These are phyloP conservation scores for Diabrotica undecimpunctata DNA, from an alignment of 1,140 invertebrate species.

Conservation along the genomic window DNA sequence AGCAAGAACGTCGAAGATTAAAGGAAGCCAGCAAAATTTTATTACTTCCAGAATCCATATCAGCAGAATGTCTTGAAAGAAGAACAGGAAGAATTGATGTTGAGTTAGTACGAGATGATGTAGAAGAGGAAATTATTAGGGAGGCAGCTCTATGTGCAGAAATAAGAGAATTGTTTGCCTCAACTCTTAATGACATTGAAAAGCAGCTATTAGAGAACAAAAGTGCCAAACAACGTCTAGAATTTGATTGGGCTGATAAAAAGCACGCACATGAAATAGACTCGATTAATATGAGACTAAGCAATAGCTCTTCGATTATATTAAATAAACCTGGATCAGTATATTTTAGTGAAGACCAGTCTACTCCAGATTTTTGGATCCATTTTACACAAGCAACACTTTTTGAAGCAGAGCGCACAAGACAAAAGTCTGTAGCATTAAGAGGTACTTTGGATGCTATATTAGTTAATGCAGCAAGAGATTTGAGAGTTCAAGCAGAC, in stretches of 20 bases:
- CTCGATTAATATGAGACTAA: constrained; percentile 57
- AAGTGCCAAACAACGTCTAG: constrained; percentile 71
- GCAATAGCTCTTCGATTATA: constrained; percentile 60
- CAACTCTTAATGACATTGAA: constrained; percentile 64
- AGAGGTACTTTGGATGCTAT: constrained; percentile 61
- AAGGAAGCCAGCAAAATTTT: constrained; percentile 61
- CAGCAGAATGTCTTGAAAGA: constrained; percentile 68
- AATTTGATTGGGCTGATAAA: constrained; percentile 89
- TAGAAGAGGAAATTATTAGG: constrained; percentile 75
- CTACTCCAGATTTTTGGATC: constrained; percentile 67
- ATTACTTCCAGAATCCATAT: constrained; percentile 61
- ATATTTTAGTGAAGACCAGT: constrained; percentile 65
- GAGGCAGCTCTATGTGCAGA: constrained; percentile 66
- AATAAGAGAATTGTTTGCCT: constrained; percentile 56
- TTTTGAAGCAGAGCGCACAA: constrained; percentile 57
- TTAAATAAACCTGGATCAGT: constrained; percentile 69
- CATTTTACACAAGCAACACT: constrained; percentile 65
- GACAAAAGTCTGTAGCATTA: constrained; percentile 60
- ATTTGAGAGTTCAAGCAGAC: constrained; percentile 70
- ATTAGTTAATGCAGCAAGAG: constrained; percentile 60
- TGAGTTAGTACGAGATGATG: constrained; percentile 75
- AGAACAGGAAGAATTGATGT: constrained; percentile 69
- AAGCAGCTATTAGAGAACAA: constrained; percentile 72
- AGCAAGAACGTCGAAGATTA: constrained; percentile 59
- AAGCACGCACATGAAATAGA: constrained; percentile 76